A percentile compares a stretch with the other conserved stretches of the same genome.
These are phyloP conservation scores for Lagenorhynchus albirostris DNA, from an alignment of 2,113 vertebrate genomes.

Conservation along the genomic window DNA sequence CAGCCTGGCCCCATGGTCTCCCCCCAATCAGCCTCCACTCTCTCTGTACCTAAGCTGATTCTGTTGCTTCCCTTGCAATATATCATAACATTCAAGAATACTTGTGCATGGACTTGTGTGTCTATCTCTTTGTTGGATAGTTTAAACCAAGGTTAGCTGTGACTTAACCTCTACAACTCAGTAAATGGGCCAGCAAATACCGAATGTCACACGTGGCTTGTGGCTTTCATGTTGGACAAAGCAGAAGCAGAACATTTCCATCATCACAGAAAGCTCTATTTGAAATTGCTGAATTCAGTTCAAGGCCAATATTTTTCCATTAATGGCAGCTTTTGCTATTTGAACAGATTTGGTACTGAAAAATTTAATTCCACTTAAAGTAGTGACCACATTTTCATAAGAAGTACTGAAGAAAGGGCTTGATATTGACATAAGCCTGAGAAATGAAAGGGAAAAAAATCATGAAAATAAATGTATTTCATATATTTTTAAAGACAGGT, in stretches of 20 bases:
- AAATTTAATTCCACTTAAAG: background rate
- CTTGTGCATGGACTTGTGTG: background rate
- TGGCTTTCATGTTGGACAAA: background rate
- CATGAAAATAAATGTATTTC: background rate
- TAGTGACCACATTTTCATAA: background rate
- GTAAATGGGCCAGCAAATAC: background rate
- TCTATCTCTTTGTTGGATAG: background rate
- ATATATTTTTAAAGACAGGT: background rate
- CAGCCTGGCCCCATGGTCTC: fast-evolving
- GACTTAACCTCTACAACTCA: background rate
- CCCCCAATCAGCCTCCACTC: background rate
- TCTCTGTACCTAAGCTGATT: background rate
- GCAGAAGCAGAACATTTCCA: background rate
- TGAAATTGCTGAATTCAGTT: background rate
- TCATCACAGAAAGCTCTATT: background rate
- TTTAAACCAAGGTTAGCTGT: background rate
- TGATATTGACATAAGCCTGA: background rate
- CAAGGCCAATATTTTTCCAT: background rate
- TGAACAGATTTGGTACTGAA: background rate
- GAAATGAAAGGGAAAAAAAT: background rate
- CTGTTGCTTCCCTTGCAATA: background rate
- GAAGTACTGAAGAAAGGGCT: background rate
- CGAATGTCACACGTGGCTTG: background rate
- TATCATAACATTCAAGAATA: background rate
- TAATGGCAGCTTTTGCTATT: background rate